Base-by-base conservation (phyloP, 1,140 invertebrate genomes). In the Drosophila pseudoananassae region DNA sequence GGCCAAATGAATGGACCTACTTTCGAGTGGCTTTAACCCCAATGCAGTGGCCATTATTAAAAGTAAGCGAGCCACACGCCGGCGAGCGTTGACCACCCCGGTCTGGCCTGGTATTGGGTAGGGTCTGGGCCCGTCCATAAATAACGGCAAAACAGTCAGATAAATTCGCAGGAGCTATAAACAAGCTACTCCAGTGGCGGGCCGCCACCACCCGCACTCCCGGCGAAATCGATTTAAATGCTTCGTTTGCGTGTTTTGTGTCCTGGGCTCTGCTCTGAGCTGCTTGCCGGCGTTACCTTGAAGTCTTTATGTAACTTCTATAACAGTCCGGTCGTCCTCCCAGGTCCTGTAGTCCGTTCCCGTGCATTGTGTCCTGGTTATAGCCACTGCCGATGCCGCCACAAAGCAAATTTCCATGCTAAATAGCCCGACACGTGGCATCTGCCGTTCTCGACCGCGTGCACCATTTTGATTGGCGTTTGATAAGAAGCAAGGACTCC, bases 181-280 rank as follows among this genome's bases (percentile, higher is more conserved):
- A 47, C 55, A 52, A 72, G 68, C 53, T 77, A 56, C 58, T 56
- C 36, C 75, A 47, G 29, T 74, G 58, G 68, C 55, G 65, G 74
- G 71, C 77, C 49, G 23, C 53, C 29, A 17, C 29, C n/a, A 20
- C 49, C 63, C 60, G 40, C 27, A 57, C 38, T 69, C 54, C 76
- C 53, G 20, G 38, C 59, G 56, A 71, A 85, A 85, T 85, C 81
- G 81, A 85, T 85, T 87, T 85, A 87, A 87, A 85, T 87, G 81
- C 72, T 71, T 73, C 65, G 82, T 80, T 85, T 82, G 81, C 81
- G 82, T 85, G 81, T 85, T 81, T 72, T 68, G 75, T 72, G 63
- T 69, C 47, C 65, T 59, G 63, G 40, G 55, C 38, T 80, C 75
- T 29, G 33, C 31, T 80, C 75, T 23, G 59, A 46, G 60, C 55